These are phyloP conservation scores for Drosophila formosana DNA, from an alignment of 2,888 invertebrate species.

Conservation along the genomic window DNA sequence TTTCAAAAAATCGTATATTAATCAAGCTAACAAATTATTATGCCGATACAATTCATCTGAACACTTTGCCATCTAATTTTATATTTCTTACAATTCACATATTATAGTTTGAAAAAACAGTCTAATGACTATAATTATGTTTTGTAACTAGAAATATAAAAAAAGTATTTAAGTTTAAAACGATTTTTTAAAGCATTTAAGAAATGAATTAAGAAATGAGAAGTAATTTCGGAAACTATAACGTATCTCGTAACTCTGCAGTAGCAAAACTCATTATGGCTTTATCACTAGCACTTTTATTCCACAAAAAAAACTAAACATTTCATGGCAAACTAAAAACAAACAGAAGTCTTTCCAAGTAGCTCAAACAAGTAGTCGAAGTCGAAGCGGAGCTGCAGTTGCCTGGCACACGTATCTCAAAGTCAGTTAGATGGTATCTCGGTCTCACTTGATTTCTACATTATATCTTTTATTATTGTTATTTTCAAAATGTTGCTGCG, in stretches of 20 bases:
- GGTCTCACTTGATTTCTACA: slow-evolving; percentile 6
- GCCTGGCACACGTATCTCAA: neutral
- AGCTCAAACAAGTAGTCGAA: neutral
- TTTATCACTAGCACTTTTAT: neutral
- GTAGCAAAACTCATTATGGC: neutral
- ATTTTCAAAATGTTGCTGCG: slow-evolving; percentile 13
- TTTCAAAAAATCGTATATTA: too few relatives aligned
- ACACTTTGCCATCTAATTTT: too few relatives aligned
- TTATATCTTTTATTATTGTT: slow-evolving; percentile 12
- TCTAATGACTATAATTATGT: too few relatives aligned
- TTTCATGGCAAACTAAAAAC: neutral
- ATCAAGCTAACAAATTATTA: too few relatives aligned
- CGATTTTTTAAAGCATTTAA: too few relatives aligned
- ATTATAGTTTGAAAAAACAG: too few relatives aligned
- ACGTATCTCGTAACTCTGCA: neutral
- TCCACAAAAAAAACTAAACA: neutral
- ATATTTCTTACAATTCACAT: too few relatives aligned
- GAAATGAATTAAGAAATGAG: too few relatives aligned
- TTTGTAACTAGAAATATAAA: too few relatives aligned
- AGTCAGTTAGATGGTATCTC: slow-evolving; percentile 4
- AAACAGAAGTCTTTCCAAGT: neutral
- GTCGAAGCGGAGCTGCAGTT: neutral
- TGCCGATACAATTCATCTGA: too few relatives aligned
- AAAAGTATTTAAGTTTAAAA: too few relatives aligned
- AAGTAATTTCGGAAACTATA: neutral